Percentiles rank a stretch among this genome's conserved stretches.
phyloP scores from a whole-genome alignment of 2,888 invertebrate species.

The Volucella inflata region DNA sequence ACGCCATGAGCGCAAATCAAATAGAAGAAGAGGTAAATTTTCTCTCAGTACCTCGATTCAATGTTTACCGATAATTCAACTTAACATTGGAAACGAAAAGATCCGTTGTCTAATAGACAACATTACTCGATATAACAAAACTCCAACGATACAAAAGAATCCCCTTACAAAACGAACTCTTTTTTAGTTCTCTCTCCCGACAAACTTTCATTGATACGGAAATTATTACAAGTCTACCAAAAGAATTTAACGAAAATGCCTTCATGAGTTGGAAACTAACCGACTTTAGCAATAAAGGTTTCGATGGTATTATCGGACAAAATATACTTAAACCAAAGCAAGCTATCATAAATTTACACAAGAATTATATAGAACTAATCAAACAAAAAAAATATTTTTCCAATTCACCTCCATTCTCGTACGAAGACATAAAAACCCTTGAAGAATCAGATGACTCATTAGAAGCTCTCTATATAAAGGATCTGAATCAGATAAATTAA shows the following conservation, averaged over 20 bases:
- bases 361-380: slow-evolving; percentile 42
- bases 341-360: slow-evolving; percentile 56
- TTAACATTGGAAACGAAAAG: slow-evolving; percentile 55
- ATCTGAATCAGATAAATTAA: slow-evolving; percentile 12
- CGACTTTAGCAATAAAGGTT: slow-evolving; percentile 49
- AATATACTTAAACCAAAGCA: slow-evolving; percentile 56
- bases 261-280: slow-evolving; percentile 66
- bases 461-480: neutral
- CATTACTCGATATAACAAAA: slow-evolving; percentile 52
- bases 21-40: slow-evolving; percentile 65
- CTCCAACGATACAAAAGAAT: slow-evolving; percentile 55
- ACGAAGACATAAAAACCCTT: slow-evolving; percentile 7
- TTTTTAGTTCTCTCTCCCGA: slow-evolving; percentile 53
- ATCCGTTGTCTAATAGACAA: slow-evolving; percentile 57
- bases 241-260: slow-evolving; percentile 64
- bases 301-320: slow-evolving; percentile 58
- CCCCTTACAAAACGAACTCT: slow-evolving; percentile 37
- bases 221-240: slow-evolving; percentile 56
- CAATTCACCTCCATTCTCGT: neutral
- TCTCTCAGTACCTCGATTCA: slow-evolving; percentile 47
- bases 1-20: slow-evolving; percentile 65
- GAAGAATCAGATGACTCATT: neutral
- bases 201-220: slow-evolving; percentile 37
- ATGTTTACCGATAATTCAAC: slow-evolving; percentile 63
- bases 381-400: slow-evolving; percentile 28